These are phyloP conservation scores for Ailuropoda melanoleuca DNA, from an alignment of 2,113 vertebrate genomes.

Conservation along the genomic window DNA sequence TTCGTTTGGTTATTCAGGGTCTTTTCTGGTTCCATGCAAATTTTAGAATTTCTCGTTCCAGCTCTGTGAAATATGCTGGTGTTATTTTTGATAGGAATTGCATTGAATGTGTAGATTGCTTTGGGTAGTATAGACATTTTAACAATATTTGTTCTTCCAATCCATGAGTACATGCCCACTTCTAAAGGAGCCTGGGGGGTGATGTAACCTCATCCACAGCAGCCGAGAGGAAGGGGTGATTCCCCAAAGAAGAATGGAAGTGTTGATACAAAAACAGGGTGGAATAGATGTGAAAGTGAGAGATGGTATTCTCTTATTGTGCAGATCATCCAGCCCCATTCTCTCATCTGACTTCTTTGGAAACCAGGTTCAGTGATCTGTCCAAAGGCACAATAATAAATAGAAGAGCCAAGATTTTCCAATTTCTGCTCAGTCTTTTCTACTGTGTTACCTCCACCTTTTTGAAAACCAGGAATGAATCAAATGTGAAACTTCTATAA, in stretches of 20 bases:
- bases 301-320: neutral
- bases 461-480: conserved; percentile 69
- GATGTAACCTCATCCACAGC: neutral
- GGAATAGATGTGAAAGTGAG: neutral
- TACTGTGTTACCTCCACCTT: neutral
- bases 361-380: neutral
- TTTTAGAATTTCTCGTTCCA: neutral
- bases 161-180: neutral
- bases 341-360: neutral
- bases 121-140: neutral
- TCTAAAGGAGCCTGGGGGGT: neutral
- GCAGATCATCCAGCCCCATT: neutral
- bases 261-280: neutral
- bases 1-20: neutral
- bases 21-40: neutral
- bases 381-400: neutral
- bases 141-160: neutral
- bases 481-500: conserved; percentile 48
- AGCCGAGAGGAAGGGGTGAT: neutral
- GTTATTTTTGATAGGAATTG: neutral
- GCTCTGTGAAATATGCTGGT: neutral
- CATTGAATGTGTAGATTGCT: neutral
- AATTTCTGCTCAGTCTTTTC: neutral
- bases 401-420: neutral
- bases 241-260: neutral